Conservation (phyloP, 1,140 invertebrate species). For the Aphaenogaster floridana region DNA sequence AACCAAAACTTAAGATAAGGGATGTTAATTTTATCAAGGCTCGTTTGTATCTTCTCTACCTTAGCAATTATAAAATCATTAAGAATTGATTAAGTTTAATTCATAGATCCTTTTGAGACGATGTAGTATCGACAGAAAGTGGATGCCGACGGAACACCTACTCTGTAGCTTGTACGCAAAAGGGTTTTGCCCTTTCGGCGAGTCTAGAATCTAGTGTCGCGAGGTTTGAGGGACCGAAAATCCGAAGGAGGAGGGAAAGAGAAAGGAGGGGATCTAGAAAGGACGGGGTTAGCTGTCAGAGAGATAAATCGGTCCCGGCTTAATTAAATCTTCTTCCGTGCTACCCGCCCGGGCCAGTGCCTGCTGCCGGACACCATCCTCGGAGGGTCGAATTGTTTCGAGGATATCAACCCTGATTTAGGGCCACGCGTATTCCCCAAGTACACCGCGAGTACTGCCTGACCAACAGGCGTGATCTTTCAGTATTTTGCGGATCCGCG, state of each 20-base stretch:
- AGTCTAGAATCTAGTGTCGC: constrained; percentile 79
- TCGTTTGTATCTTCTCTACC: background rate
- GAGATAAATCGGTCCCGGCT: constrained; percentile 87
- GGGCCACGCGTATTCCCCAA: constrained; percentile 78
- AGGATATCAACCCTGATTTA: constrained; percentile 87
- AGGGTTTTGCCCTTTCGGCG: constrained; percentile 69
- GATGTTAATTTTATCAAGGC: background rate
- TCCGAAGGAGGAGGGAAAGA: constrained; percentile 77
- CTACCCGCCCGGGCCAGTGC: constrained; percentile 75
- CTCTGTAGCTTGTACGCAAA: constrained; percentile 56
- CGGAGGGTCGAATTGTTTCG: constrained; percentile 85
- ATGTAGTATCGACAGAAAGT: constrained; percentile 59
- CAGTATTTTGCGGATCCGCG: constrained; percentile 57
- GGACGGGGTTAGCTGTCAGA: constrained; percentile 85
- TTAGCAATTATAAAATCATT: background rate
- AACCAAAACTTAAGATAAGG: background rate
- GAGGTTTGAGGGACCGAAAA: constrained; percentile 79
- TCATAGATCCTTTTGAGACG: background rate
- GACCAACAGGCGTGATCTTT: constrained; percentile 78
- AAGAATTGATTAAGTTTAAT: background rate
- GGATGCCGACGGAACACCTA: constrained; percentile 59
- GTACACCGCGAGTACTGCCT: constrained; percentile 81
- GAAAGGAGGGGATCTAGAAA: constrained; percentile 72
- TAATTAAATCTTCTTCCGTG: constrained; percentile 88
- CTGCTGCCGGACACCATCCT: constrained; percentile 77